These are phyloP conservation scores for Hybognathus amarus DNA, from an alignment of 2,797 vertebrate genomes.

Conservation along the genomic window DNA sequence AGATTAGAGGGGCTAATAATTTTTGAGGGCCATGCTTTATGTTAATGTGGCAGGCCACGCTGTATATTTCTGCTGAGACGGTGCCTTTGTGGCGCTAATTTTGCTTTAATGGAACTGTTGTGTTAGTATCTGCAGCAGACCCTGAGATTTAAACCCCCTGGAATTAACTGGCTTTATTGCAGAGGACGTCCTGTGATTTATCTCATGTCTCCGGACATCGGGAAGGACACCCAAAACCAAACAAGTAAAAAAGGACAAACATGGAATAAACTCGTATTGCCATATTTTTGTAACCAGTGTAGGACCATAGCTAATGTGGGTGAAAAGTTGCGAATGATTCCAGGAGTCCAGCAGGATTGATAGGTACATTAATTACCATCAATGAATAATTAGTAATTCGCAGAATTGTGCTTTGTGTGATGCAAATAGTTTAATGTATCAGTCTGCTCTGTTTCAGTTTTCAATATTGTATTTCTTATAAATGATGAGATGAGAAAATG, in stretches of 20 bases:
- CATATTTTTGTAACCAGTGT: background rate
- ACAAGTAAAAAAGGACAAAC: constrained; percentile 30
- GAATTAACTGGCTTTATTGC: constrained; percentile 74
- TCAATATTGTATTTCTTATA: background rate
- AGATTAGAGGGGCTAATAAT: constrained; percentile 86
- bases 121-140: constrained; percentile 76
- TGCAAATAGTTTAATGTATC: background rate
- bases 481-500: background rate
- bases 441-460: background rate
- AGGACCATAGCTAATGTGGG: background rate
- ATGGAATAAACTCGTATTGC: constrained; percentile 5
- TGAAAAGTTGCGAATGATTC: background rate
- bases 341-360: background rate
- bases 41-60: constrained; percentile 83
- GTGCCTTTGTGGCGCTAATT: constrained; percentile 80
- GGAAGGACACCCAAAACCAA: constrained; percentile 62
- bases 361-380: background rate
- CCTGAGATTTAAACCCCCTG: constrained; percentile 73
- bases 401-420: background rate
- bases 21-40: constrained; percentile 84
- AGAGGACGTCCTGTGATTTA: constrained; percentile 72
- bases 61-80: constrained; percentile 84
- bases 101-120: constrained; percentile 76
- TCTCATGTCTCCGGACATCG: constrained; percentile 57
- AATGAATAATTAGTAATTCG: constrained; percentile 8